A percentile compares a stretch with the other conserved stretches of the same genome.
Evolutionary conservation across 2,797 vertebrate species (phyloP).

Genomic region (Phyllotis vaccarum): DNA sequence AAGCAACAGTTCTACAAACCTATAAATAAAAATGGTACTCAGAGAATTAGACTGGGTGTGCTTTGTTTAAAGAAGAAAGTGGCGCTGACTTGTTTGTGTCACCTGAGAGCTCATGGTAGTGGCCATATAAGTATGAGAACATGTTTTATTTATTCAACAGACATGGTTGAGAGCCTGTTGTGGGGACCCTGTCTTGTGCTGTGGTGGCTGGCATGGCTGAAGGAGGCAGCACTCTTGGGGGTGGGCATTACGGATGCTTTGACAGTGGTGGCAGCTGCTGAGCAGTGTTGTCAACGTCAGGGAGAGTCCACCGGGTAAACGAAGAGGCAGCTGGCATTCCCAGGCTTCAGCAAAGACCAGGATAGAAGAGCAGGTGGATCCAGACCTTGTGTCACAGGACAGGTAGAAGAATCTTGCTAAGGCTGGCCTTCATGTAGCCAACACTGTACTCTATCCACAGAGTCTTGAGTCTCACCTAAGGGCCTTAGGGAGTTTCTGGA

Average conservation of each 20-base stretch:
- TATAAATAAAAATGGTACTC: background rate
- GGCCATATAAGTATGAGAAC: background rate
- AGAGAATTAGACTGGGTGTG: background rate
- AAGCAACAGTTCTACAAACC: background rate
- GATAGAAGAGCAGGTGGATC: background rate
- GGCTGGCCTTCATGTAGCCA: background rate
- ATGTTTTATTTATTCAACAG: background rate
- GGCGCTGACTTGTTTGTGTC: constrained; percentile 38
- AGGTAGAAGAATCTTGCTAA: background rate
- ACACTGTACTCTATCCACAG: too few relatives aligned
- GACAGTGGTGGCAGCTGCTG: background rate
- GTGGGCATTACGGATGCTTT: background rate
- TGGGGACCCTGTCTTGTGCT: background rate
- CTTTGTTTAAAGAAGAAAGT: constrained; percentile 57
- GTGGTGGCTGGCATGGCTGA: background rate
- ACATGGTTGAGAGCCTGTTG: background rate
- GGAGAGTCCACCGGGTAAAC: background rate
- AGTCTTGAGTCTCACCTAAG: background rate
- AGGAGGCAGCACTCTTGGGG: background rate
- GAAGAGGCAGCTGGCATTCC: background rate
- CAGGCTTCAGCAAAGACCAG: background rate
- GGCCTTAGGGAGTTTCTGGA: background rate
- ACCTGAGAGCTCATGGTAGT: background rate
- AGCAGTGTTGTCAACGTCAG: background rate
- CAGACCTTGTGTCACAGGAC: background rate